Evolutionary conservation across 2,888 invertebrate species (phyloP).

Genomic region (Cyaniris semiargus): DNA sequence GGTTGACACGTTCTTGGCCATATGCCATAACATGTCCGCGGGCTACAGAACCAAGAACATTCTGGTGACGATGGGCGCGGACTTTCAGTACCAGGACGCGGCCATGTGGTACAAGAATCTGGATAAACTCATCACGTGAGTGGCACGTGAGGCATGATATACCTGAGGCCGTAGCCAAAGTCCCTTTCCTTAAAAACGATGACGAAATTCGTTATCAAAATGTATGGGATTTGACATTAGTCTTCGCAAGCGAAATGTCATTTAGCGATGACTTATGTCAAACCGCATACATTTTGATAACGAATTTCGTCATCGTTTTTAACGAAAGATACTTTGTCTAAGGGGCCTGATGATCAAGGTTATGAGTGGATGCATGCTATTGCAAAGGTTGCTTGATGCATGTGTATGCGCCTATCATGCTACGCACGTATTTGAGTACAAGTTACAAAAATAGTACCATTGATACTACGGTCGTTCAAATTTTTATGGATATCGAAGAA

Average conservation of each 20-base stretch:
- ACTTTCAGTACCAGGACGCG: slow-evolving; percentile 92
- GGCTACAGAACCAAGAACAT: slow-evolving; percentile 85
- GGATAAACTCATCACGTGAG: slow-evolving; percentile 91
- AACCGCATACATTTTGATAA: no score
- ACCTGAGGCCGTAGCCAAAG: no score
- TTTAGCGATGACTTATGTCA: no score
- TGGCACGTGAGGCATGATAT: slow-evolving; percentile 37
- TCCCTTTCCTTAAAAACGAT: no score
- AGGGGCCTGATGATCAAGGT: no score
- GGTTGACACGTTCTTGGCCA: slow-evolving; percentile 81
- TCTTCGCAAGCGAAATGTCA: no score
- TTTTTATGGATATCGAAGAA: neutral
- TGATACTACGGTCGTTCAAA: neutral
- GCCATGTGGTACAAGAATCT: slow-evolving; percentile 90
- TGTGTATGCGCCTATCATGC: neutral
- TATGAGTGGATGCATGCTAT: neutral
- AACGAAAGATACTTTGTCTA: no score
- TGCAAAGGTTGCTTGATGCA: neutral
- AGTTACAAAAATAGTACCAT: no score
- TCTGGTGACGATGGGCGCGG: slow-evolving; percentile 95
- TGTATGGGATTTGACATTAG: no score
- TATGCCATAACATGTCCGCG: slow-evolving; percentile 74
- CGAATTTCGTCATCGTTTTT: no score
- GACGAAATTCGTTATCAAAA: no score
- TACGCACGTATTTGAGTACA: neutral